Percentiles rank a stretch among this genome's conserved stretches.
Evolutionary conservation across 2,797 vertebrate genomes (phyloP).

Genomic region (Helarctos malayanus): DNA sequence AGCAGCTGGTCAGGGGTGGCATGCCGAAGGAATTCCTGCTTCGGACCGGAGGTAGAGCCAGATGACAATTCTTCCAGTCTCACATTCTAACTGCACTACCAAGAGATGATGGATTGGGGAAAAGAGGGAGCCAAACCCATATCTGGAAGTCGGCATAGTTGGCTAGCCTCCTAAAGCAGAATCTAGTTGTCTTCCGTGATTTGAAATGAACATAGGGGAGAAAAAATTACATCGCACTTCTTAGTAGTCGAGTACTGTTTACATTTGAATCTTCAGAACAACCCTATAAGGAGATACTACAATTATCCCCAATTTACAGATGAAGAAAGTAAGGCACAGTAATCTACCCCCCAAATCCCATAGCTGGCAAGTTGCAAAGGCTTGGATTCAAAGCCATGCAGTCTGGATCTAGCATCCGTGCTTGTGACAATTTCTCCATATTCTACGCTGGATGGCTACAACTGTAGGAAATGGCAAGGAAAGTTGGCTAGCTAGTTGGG

Average conservation of each 20-base stretch:
- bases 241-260: background rate
- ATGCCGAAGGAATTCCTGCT: background rate
- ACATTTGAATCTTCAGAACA: background rate
- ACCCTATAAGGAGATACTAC: background rate
- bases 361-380: background rate
- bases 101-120: background rate
- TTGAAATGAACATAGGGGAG: background rate
- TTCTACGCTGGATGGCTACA: background rate
- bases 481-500: background rate
- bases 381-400: background rate
- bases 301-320: background rate
- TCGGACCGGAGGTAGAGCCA: background rate
- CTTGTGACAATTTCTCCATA: background rate
- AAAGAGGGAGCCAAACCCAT: background rate
- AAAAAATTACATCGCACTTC: background rate
- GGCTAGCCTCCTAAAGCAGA: background rate
- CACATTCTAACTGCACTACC: background rate
- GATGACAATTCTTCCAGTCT: background rate
- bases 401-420: background rate
- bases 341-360: background rate
- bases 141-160: background rate
- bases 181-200: background rate
- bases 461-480: background rate
- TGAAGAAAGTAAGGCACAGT: background rate
- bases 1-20: background rate